Evolutionary conservation across 2,888 invertebrate species (phyloP).

Genomic region (Eledone cirrhosa): DNA sequence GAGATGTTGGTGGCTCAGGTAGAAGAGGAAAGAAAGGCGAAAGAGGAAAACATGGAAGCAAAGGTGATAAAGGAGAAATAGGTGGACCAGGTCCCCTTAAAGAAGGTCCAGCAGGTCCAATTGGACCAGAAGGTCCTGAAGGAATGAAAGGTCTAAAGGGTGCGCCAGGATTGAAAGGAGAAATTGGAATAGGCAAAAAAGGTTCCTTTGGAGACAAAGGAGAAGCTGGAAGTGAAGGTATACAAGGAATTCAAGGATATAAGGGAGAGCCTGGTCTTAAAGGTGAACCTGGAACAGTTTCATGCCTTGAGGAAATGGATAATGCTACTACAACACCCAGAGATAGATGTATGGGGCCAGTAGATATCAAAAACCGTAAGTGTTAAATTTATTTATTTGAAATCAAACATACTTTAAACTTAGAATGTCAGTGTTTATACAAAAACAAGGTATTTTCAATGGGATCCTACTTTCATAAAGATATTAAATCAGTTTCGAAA

Average conservation of each 20-base stretch:
- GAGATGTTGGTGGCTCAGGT: slow-evolving; percentile 28
- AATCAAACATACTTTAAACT: too few species aligned
- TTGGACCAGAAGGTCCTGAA: slow-evolving; percentile 21
- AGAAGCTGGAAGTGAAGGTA: background rate
- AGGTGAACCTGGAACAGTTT: background rate
- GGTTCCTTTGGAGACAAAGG: background rate
- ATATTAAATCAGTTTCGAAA: too few species aligned
- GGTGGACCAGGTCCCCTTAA: slow-evolving; percentile 36
- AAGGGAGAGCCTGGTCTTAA: background rate
- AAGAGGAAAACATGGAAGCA: slow-evolving; percentile 40
- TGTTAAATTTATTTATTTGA: too few species aligned
- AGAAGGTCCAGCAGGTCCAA: slow-evolving; percentile 39
- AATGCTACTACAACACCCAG: too few species aligned
- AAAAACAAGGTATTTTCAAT: too few species aligned
- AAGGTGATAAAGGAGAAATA: slow-evolving; percentile 39
- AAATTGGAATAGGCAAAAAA: background rate
- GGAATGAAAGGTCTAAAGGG: slow-evolving; percentile 30
- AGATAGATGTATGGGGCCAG: too few species aligned
- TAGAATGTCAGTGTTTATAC: too few species aligned
- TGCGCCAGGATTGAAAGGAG: slow-evolving; percentile 9
- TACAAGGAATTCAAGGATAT: background rate
- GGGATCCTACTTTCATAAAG: too few species aligned
- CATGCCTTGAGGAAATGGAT: too few species aligned
- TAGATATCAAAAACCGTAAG: too few species aligned
- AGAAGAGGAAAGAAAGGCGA: slow-evolving; percentile 37